Conservation (phyloP, 2,797 vertebrate species). For the Phaenicophaeus curvirostris region DNA sequence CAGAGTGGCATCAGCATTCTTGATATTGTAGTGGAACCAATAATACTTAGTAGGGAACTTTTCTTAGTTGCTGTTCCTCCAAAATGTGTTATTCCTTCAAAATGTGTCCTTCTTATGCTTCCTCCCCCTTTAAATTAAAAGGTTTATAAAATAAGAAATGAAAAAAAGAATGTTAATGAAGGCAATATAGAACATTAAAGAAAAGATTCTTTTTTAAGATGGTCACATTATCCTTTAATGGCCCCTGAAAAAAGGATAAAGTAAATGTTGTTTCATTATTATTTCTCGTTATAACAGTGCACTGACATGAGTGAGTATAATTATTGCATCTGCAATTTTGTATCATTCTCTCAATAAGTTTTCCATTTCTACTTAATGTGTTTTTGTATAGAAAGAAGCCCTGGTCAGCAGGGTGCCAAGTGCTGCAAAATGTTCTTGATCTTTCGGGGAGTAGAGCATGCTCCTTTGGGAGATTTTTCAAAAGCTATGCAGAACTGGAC, state of each 20-base stretch:
- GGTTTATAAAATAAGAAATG: not conserved
- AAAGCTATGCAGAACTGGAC: not conserved
- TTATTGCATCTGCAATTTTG: not conserved
- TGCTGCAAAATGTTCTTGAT: not conserved
- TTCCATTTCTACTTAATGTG: not conserved
- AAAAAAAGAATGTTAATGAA: not conserved
- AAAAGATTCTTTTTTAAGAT: not conserved
- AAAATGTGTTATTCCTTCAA: not conserved
- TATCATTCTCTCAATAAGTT: not conserved
- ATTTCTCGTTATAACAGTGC: not conserved
- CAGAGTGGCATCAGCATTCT: not conserved
- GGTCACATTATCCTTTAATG: not conserved
- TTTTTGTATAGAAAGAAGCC: not conserved
- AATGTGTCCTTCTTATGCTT: not conserved
- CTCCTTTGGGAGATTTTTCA: not conserved
- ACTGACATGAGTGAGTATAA: not conserved
- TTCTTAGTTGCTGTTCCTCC: not conserved
- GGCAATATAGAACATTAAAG: not conserved
- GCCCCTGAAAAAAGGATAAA: not conserved
- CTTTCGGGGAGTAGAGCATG: fast-evolving
- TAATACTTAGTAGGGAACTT: not conserved
- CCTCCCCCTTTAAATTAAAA: not conserved
- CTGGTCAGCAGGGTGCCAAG: not conserved
- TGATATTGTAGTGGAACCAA: not conserved
- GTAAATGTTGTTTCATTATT: conserved; percentile 23